Conservation (phyloP, 2,888 invertebrate species). For the Drosophila mimica region DNA sequence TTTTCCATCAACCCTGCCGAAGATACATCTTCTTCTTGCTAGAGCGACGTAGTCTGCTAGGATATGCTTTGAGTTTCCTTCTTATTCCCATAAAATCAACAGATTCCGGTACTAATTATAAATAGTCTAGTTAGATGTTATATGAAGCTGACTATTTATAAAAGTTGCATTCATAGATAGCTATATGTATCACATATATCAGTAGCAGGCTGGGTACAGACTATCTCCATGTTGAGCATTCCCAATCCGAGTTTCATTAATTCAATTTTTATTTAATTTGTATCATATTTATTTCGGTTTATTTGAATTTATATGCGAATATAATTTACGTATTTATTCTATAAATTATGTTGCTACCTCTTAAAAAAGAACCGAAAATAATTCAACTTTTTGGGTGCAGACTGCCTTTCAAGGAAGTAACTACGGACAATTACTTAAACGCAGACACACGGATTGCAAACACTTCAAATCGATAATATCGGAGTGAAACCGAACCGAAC, state of each 20-base stretch:
- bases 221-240: not conserved
- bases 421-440: not conserved
- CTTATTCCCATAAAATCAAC: rapidly evolving
- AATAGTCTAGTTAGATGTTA: not conserved
- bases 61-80: not conserved
- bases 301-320: not conserved
- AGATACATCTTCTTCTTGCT: not conserved
- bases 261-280: not conserved
- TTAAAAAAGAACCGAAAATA: conserved; percentile 47
- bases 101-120: not conserved
- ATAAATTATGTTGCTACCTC: not conserved
- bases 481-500: conserved; percentile 4
- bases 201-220: not conserved
- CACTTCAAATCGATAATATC: conserved; percentile 5
- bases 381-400: conserved; percentile 8
- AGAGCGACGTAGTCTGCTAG: not conserved
- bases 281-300: not conserved
- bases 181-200: not conserved
- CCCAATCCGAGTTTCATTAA: not conserved
- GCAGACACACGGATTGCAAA: conserved; percentile 1
- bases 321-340: not conserved
- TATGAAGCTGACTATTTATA: not conserved
- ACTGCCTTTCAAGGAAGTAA: not conserved
- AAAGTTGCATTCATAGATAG: not conserved
- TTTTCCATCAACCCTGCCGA: not conserved